A percentile compares a stretch with the other conserved stretches of the same genome.
phyloP scores from a whole-genome alignment of 2,113 vertebrate genomes.

The Syngnathoides biaculeatus region DNA sequence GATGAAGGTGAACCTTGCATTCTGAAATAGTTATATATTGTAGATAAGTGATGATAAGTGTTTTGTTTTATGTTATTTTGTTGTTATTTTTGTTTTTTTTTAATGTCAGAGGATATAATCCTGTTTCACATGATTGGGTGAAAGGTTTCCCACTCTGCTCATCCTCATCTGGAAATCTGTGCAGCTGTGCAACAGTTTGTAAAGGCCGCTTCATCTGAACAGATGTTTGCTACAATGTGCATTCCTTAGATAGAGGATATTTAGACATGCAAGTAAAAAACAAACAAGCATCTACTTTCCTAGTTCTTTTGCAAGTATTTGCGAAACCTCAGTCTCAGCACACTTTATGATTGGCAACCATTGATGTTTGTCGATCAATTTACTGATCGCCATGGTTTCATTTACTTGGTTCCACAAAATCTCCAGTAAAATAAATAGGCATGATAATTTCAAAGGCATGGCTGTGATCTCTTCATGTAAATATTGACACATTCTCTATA shows the following conservation, averaged over 20 bases:
- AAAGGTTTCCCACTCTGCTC: background rate
- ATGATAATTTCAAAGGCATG: conserved; percentile 1
- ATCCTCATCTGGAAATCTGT: background rate
- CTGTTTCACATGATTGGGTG: background rate
- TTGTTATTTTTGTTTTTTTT: too few species aligned
- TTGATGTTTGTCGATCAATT: conserved; percentile 9
- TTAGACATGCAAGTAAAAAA: conserved; percentile 14
- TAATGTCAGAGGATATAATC: background rate
- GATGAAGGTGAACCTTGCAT: background rate
- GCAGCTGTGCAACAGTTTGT: conserved; percentile 34
- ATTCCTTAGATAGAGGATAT: conserved; percentile 43
- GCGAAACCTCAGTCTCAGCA: conserved; percentile 16
- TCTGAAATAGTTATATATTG: background rate
- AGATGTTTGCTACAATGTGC: conserved; percentile 25
- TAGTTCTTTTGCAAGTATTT: conserved; percentile 2
- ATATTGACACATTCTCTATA: conserved; percentile 54
- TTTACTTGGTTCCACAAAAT: conserved; percentile 33
- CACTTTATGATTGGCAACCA: conserved; percentile 10
- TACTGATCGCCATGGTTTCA: conserved; percentile 10
- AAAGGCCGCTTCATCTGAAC: conserved; percentile 5
- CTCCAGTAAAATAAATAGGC: conserved; percentile 27
- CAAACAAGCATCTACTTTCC: conserved; percentile 14
- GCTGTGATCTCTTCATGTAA: conserved; percentile 36
- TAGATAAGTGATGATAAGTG: background rate
- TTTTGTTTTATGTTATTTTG: too few species aligned